Conservation (phyloP, 2,888 invertebrate genomes). For the Onchidella celtica region DNA sequence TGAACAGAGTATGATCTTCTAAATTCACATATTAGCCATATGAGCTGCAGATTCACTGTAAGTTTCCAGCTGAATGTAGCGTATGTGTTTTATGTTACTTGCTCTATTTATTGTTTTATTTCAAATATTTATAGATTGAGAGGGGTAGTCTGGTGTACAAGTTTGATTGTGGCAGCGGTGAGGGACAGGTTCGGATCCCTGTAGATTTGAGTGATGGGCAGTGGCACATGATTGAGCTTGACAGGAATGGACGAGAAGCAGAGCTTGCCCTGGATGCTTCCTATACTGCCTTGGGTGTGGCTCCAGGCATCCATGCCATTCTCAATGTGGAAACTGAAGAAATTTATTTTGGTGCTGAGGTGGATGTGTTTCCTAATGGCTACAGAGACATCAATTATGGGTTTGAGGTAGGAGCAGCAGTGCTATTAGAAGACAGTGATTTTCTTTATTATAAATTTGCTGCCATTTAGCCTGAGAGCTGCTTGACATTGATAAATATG, state of each 20-base stretch:
- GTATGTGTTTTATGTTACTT: no score
- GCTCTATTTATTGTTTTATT: no score
- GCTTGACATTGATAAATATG: no score
- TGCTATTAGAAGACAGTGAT: background rate
- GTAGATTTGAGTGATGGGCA: constrained; percentile 90
- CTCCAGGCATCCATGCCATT: constrained; percentile 90
- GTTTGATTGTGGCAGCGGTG: constrained; percentile 95
- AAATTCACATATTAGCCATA: no score
- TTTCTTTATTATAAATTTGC: background rate
- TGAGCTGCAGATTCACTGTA: no score
- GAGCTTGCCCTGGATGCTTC: constrained; percentile 89
- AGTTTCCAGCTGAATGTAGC: no score
- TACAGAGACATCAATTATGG: constrained; percentile 86
- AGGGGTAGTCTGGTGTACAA: constrained; percentile 93
- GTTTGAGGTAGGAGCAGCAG: constrained; percentile 83
- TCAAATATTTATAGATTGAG: constrained; percentile 84
- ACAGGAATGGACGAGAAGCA: constrained; percentile 89
- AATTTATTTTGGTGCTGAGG: constrained; percentile 91
- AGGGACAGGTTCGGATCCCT: constrained; percentile 89
- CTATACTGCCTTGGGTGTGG: constrained; percentile 85
- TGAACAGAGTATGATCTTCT: no score
- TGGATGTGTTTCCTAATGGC: constrained; percentile 79
- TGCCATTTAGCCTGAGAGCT: no score
- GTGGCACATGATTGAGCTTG: constrained; percentile 90
- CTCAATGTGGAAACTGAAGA: constrained; percentile 92